phyloP scores from a whole-genome alignment of 2,888 invertebrate species.

The Candidula unifasciata region DNA sequence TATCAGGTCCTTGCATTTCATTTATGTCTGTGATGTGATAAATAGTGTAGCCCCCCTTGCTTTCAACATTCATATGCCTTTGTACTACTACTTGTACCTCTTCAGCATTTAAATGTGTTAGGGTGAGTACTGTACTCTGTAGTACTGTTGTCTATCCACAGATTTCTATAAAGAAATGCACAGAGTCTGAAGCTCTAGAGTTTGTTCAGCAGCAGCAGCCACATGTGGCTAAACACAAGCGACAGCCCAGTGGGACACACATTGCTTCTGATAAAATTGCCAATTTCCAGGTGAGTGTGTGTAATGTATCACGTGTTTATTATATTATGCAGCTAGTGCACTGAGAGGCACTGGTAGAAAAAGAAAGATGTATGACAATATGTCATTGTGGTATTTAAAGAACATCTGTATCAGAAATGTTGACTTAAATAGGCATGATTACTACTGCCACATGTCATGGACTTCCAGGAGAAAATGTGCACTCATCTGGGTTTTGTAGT shows the following conservation, averaged over 20 bases:
- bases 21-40: too few relatives aligned
- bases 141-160: not conserved
- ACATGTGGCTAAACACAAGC: conserved; percentile 34
- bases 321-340: not conserved
- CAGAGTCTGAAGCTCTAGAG: conserved; percentile 35
- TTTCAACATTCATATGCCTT: too few relatives aligned
- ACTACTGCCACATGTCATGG: too few relatives aligned
- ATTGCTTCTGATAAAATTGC: conserved; percentile 62
- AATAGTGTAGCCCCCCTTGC: too few relatives aligned
- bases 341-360: not conserved
- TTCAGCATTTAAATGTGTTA: too few relatives aligned
- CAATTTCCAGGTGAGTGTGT: conserved; percentile 56
- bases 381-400: too few relatives aligned
- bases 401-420: too few relatives aligned
- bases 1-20: too few relatives aligned
- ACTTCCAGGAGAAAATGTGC: too few relatives aligned
- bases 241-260: conserved; percentile 63
- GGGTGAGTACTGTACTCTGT: not conserved
- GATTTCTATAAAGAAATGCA: conserved; percentile 38
- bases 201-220: conserved; percentile 34
- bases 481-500: too few relatives aligned
- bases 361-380: not conserved
- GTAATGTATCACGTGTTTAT: not conserved
- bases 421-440: too few relatives aligned
- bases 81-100: too few relatives aligned